Evolutionary conservation across 1,140 invertebrate species (phyloP).

Genomic region (Drosophila nebulosa): DNA sequence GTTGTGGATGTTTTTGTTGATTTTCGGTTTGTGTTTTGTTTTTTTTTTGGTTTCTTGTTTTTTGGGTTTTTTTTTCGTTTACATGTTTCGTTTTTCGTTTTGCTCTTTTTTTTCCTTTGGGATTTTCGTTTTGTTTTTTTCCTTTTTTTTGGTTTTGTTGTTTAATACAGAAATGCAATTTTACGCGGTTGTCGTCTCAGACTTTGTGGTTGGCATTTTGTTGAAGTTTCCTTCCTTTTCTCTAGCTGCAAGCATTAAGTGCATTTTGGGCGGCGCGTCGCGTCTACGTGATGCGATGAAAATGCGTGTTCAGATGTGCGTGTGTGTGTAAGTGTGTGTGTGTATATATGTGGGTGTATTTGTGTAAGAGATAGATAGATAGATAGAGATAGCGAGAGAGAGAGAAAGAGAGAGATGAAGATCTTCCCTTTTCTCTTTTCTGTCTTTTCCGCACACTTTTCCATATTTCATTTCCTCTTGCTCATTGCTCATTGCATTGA

Average conservation of each 20-base stretch:
- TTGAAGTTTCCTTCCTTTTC: conserved; percentile 46
- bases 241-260: conserved; percentile 70
- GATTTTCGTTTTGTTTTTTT: conserved; percentile 4
- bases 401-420: conserved; percentile 18
- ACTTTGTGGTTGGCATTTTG: conserved; percentile 59
- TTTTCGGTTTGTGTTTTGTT: too few species aligned
- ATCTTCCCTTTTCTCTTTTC: not conserved
- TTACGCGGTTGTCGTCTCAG: conserved; percentile 74
- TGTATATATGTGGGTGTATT: conserved; percentile 6
- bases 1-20: too few species aligned
- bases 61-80: not conserved
- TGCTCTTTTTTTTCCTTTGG: not conserved
- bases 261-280: conserved; percentile 29
- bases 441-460: conserved; percentile 9
- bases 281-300: conserved; percentile 6
- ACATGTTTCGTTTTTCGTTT: too few species aligned
- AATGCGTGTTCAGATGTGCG: conserved; percentile 24
- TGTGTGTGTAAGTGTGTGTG: not conserved
- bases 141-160: conserved; percentile 16
- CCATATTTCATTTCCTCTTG: not conserved
- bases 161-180: conserved; percentile 80
- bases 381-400: not conserved
- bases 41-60: not conserved
- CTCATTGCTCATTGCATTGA: not conserved
- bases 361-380: conserved; percentile 14